Conservation (phyloP, 2,888 invertebrate genomes). For the Pteria penguin region DNA sequence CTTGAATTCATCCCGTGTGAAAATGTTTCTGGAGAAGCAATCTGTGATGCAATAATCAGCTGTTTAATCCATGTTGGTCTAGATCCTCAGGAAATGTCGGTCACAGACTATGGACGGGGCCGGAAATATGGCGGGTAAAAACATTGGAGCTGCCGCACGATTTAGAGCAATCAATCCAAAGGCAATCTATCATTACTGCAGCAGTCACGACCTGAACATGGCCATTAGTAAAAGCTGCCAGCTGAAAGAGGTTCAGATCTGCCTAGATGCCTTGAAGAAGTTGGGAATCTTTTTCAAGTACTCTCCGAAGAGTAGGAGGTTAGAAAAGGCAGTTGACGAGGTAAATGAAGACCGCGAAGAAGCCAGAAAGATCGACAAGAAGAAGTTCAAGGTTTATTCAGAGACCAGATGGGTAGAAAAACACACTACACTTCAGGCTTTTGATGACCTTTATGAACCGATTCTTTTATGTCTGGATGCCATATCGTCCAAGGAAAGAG, state of each 20-base stretch:
- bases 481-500: conserved; percentile 33
- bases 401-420: conserved; percentile 47
- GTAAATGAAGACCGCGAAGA: conserved; percentile 16
- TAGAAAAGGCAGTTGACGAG: conserved; percentile 41
- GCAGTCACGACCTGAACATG: conserved; percentile 45
- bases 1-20: conserved; percentile 36
- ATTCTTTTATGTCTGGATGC: conserved; percentile 39
- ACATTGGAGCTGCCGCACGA: conserved; percentile 38
- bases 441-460: conserved; percentile 40
- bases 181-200: conserved; percentile 41
- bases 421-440: conserved; percentile 38
- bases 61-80: conserved; percentile 1
- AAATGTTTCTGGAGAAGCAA: conserved; percentile 31
- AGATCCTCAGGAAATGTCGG: conserved; percentile 23
- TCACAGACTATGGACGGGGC: conserved; percentile 52
- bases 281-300: conserved; percentile 54
- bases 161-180: conserved; percentile 23
- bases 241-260: conserved; percentile 51
- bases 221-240: conserved; percentile 46
- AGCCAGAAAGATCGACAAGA: conserved; percentile 22
- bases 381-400: conserved; percentile 44
- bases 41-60: conserved; percentile 34
- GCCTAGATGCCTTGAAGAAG: conserved; percentile 49
- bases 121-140: conserved; percentile 46
- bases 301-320: conserved; percentile 47